phyloP scores from a whole-genome alignment of 2,888 invertebrate genomes.

The Salpingus planirostris region DNA sequence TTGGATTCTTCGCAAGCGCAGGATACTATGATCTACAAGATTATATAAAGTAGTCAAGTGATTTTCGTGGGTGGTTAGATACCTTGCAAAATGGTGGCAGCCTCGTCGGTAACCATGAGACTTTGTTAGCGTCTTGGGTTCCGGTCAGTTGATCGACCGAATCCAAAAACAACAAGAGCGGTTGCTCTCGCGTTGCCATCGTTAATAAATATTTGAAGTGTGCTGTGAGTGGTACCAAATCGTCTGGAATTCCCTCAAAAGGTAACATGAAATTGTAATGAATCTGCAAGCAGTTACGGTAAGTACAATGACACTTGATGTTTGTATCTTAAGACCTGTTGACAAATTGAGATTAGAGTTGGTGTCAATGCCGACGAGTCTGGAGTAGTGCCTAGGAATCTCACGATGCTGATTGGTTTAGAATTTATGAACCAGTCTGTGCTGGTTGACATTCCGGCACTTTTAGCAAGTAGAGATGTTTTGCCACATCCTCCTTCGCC shows the following conservation, averaged over 20 bases:
- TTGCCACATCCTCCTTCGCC: slow-evolving; percentile 98
- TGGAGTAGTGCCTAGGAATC: slow-evolving; percentile 94
- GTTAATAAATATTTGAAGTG: slow-evolving; percentile 91
- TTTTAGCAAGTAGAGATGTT: slow-evolving; percentile 89
- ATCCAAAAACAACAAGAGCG: slow-evolving; percentile 85
- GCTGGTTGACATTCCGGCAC: slow-evolving; percentile 67
- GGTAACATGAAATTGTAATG: slow-evolving; percentile 87
- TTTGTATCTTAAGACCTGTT: too few species aligned
- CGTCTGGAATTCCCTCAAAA: slow-evolving; percentile 91
- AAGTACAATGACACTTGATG: too few species aligned
- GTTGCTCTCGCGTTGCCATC: slow-evolving; percentile 72
- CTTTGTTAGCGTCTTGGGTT: slow-evolving; percentile 87
- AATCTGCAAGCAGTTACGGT: too few species aligned
- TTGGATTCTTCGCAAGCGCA: slow-evolving; percentile 83
- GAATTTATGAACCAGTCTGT: slow-evolving; percentile 64
- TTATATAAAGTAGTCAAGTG: slow-evolving; percentile 1
- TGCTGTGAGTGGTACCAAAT: slow-evolving; percentile 89
- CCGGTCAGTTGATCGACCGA: slow-evolving; percentile 96
- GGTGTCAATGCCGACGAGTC: slow-evolving; percentile 93
- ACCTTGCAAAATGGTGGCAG: slow-evolving; percentile 86
- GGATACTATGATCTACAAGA: slow-evolving; percentile 78
- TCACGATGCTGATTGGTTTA: slow-evolving; percentile 76
- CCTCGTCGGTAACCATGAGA: slow-evolving; percentile 91
- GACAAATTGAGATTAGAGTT: slow-evolving; percentile 88
- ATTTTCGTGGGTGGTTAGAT: slow-evolving; percentile 14